Percentiles rank a stretch among this genome's conserved stretches.
Evolutionary conservation across 2,888 invertebrate species (phyloP).

Genomic region (Platycheirus albimanus): DNA sequence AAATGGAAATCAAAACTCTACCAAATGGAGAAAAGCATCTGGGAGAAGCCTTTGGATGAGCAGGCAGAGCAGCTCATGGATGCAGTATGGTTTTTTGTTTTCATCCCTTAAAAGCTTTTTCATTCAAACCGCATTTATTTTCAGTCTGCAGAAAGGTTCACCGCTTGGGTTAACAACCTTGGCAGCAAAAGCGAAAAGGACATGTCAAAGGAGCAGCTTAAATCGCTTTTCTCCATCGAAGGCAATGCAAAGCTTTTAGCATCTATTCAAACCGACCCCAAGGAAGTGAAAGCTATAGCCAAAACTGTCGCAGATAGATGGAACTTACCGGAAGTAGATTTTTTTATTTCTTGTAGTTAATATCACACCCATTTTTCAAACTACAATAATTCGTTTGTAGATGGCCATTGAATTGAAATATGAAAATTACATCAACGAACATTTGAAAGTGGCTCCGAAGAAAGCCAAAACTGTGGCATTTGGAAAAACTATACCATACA

Average conservation of each 20-base stretch:
- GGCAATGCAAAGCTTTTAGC: conserved; percentile 79
- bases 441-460: conserved; percentile 74
- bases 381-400: conserved; percentile 66
- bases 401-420: conserved; percentile 81
- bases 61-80: conserved; percentile 82
- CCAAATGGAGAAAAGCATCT: conserved; percentile 76
- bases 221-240: conserved; percentile 81
- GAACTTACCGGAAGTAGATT: conserved; percentile 80
- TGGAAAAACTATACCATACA: conserved; percentile 80
- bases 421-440: conserved; percentile 78
- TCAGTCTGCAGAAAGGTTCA: conserved; percentile 80
- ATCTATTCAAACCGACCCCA: conserved; percentile 80
- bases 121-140: background rate
- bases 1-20: conserved; percentile 81
- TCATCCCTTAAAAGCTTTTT: background rate
- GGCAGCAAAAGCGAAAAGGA: conserved; percentile 78
- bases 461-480: conserved; percentile 79
- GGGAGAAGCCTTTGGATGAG: conserved; percentile 79
- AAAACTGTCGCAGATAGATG: conserved; percentile 80
- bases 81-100: conserved; percentile 76
- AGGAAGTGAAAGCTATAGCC: conserved; percentile 80
- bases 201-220: conserved; percentile 80
- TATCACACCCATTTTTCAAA: background rate
- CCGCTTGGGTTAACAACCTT: conserved; percentile 80
- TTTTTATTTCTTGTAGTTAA: background rate